Evolutionary conservation across 2,797 vertebrate genomes (phyloP).

Genomic region (Pseudochaenichthys georgianus): DNA sequence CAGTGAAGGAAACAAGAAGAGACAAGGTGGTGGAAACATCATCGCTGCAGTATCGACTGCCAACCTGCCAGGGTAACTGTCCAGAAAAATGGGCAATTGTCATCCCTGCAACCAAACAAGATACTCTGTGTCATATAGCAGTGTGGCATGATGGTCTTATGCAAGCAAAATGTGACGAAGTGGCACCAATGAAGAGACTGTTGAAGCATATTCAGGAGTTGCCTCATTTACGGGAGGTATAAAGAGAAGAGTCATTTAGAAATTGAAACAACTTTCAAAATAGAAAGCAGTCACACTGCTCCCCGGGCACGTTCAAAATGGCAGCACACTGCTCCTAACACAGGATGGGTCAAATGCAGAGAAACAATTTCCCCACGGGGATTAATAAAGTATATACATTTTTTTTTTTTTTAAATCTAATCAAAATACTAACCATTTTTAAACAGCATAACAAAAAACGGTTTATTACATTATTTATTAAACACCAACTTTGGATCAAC

Average conservation of each 20-base stretch:
- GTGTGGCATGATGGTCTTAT: neutral
- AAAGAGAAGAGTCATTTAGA: neutral
- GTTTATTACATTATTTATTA: neutral
- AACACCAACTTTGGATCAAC: neutral
- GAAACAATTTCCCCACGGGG: too few species aligned
- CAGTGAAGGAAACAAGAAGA: conserved; percentile 3
- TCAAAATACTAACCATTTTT: neutral
- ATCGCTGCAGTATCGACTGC: conserved; percentile 1
- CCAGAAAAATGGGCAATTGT: neutral
- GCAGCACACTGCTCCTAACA: too few species aligned
- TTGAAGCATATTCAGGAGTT: neutral
- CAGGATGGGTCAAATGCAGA: too few species aligned
- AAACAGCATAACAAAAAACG: neutral
- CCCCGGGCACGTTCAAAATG: too few species aligned
- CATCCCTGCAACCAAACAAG: conserved; percentile 9
- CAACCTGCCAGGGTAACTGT: conserved; percentile 4
- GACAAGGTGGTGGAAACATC: conserved; percentile 15
- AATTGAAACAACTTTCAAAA: neutral
- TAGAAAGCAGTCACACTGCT: neutral
- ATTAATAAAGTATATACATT: too few species aligned
- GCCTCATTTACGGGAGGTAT: neutral
- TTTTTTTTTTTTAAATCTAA: too few species aligned
- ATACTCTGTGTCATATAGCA: neutral
- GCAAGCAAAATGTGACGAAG: neutral
- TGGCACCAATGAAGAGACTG: neutral